Evolutionary conservation across 2,797 vertebrate genomes (phyloP).

Genomic region (Monodelphis domestica): DNA sequence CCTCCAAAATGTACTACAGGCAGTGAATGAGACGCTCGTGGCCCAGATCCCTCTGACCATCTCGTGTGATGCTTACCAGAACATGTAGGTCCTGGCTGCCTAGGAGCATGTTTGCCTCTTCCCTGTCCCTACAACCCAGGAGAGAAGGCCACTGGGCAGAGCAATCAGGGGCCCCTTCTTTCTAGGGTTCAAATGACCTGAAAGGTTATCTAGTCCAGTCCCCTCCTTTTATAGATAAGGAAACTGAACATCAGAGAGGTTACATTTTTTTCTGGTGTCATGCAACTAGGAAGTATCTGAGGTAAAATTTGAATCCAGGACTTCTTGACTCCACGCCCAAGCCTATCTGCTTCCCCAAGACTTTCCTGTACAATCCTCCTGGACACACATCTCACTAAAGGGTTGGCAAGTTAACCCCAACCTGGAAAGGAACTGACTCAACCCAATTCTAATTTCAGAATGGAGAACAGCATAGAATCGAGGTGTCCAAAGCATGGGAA

Average conservation of each 20-base stretch:
- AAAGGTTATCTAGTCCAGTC: not conserved
- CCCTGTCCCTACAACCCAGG: not conserved
- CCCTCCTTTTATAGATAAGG: not conserved
- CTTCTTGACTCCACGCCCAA: not conserved
- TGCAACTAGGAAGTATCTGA: not conserved
- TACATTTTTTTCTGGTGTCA: not conserved
- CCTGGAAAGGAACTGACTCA: not conserved
- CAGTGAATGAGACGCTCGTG: not conserved
- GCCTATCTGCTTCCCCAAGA: not conserved
- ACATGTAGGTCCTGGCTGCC: constrained; percentile 43
- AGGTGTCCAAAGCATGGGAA: not conserved
- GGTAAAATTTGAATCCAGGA: not conserved
- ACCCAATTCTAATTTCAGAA: not conserved
- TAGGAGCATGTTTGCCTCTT: not conserved
- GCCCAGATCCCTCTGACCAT: constrained; percentile 34
- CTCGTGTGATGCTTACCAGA: constrained; percentile 54
- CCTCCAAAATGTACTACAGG: constrained; percentile 53
- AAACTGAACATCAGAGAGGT: not conserved
- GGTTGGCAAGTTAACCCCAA: not conserved
- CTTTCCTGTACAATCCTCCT: not conserved
- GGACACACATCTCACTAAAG: not conserved
- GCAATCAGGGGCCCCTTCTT: not conserved
- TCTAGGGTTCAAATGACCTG: not conserved
- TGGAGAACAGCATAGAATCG: not conserved
- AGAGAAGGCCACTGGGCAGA: not conserved